Evolutionary conservation across 2,113 vertebrate genomes (phyloP), one percentile per base, ranked within the genome.

Genomic region (Peromyscus polionotus): DNA sequence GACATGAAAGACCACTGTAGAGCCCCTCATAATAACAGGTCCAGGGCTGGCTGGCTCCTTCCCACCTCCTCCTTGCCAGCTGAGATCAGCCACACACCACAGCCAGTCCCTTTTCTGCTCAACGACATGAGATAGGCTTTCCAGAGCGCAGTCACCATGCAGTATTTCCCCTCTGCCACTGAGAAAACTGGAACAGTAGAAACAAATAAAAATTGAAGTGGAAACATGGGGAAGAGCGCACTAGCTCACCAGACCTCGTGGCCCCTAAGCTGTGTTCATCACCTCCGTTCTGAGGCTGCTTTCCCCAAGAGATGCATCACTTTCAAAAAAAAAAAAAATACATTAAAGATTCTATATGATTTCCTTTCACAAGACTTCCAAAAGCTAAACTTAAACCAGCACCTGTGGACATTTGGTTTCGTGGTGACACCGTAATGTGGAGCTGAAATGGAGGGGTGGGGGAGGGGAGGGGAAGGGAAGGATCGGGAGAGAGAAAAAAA

Each of bases 351-450:
- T 76, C 39, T 22, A n/a, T 9, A 81, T 93, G 63, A 91, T 73
- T 93, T 95, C 26, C 67, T 85, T 85, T 89, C 54, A 17, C 88
- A 70, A 89, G 61, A 72, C 9, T 73, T 81, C 83, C 79, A 45
- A 73, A 81, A 79, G 86, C 72, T 24, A 65, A 45, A 75, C 75
- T 90, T 67, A 95, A 97, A 92, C 51, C 51, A 65, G 91, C 83
- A 72, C 54, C 87, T 51, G 1, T 26, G 61, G 36, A 72, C 80
- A 45, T 48, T 31, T 86, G 87, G 36, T 61, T 54, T 67, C 28
- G 42, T 75, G 87, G 10, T 70, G 28, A 42, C 39, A 67, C 31
- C 12, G 39, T 65, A 68, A 75, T 72, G 70, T 6, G 19, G 19
- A 70, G 20, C 63, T 45, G 7, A 95, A 67, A 22, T n/a, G 42